Evolutionary conservation across 2,888 invertebrate species (phyloP).

Genomic region (Brenthis hecate): DNA sequence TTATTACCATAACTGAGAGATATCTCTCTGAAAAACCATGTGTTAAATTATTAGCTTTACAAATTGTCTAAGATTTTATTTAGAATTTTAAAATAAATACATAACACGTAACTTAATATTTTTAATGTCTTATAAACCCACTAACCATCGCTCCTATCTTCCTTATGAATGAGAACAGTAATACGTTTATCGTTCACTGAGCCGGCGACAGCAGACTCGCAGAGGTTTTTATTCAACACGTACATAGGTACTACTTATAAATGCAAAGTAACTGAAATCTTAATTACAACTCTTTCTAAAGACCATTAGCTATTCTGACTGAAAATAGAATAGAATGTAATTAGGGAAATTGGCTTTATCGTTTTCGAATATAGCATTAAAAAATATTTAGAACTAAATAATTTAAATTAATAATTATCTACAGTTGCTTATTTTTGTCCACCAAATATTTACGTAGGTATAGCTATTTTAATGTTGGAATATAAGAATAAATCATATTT

Average conservation of each 20-base stretch:
- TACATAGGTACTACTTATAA: constrained; percentile 5
- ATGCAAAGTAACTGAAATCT: constrained; percentile 26
- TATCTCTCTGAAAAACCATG: no score
- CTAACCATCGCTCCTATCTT: neutral
- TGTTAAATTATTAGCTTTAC: no score
- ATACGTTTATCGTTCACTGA: neutral
- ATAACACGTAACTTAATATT: no score
- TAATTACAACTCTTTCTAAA: constrained; percentile 27
- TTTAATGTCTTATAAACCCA: neutral
- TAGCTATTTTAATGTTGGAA: no score
- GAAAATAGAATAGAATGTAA: constrained; percentile 20
- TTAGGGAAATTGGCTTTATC: constrained; percentile 17
- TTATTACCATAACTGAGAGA: no score
- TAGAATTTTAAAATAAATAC: no score
- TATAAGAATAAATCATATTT: no score
- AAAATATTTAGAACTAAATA: no score
- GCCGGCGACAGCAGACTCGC: constrained; percentile 8
- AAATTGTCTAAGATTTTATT: no score
- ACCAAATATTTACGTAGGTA: no score
- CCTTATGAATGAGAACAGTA: neutral
- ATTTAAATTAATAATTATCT: no score
- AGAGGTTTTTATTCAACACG: constrained; percentile 14
- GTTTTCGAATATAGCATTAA: constrained; percentile 9
- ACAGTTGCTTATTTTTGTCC: no score
- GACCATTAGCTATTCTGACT: constrained; percentile 28